These are phyloP conservation scores for Leptatherina wallacei DNA, from an alignment of 2,797 vertebrate genomes.

Conservation along the genomic window DNA sequence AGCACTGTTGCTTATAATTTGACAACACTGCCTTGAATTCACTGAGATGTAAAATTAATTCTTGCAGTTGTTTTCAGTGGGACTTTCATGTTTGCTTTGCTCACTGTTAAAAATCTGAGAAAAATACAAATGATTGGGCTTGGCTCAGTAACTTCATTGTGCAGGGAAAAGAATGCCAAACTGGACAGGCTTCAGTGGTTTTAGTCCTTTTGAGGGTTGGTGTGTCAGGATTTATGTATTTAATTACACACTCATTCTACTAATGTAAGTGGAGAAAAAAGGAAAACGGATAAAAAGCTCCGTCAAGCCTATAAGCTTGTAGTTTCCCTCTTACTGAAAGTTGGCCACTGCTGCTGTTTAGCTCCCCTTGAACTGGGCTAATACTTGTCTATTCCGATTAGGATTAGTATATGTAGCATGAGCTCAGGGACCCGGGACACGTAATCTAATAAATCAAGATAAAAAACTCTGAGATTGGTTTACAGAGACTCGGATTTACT, in stretches of 20 bases:
- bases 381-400: constrained; percentile 91
- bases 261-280: constrained; percentile 80
- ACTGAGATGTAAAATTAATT: constrained; percentile 86
- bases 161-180: constrained; percentile 73
- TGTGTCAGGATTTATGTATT: constrained; percentile 83
- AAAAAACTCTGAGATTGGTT: constrained; percentile 89
- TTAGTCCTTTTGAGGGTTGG: constrained; percentile 80
- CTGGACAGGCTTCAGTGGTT: constrained; percentile 79
- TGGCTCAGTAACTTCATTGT: constrained; percentile 84
- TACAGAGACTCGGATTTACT: constrained; percentile 89
- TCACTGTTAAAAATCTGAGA: constrained; percentile 80
- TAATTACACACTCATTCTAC: constrained; percentile 82
- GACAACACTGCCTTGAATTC: constrained; percentile 82
- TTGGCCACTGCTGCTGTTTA: constrained; percentile 81
- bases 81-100: constrained; percentile 81
- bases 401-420: constrained; percentile 87
- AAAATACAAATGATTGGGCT: constrained; percentile 84
- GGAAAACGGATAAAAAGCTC: constrained; percentile 74
- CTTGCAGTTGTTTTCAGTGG: constrained; percentile 80
- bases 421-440: constrained; percentile 84
- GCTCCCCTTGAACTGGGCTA: constrained; percentile 87
- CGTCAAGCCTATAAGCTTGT: constrained; percentile 72
- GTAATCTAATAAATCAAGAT: constrained; percentile 93
- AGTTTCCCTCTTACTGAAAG: constrained; percentile 80
- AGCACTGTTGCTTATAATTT: constrained; percentile 82